These are phyloP conservation scores for Megalurothrips usitatus DNA, from an alignment of 2,888 invertebrate genomes.

Conservation along the genomic window DNA sequence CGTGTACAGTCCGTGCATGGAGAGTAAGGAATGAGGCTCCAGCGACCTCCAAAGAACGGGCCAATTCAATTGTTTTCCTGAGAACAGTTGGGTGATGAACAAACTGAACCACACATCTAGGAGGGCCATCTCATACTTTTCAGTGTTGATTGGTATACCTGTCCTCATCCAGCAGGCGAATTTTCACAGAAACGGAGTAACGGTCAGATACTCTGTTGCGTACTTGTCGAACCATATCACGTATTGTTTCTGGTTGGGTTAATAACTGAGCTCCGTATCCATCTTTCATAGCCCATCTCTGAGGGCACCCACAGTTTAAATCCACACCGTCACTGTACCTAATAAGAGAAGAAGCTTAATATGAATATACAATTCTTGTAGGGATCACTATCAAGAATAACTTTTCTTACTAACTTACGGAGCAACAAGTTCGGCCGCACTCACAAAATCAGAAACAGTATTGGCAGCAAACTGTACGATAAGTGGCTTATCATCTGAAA, in stretches of 20 bases:
- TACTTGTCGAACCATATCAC: conserved; percentile 73
- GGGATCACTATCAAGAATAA: neutral
- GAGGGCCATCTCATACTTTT: neutral
- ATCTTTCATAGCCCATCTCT: conserved; percentile 88
- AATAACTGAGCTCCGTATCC: conserved; percentile 84
- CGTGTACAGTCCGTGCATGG: conserved; percentile 84
- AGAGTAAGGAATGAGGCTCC: conserved; percentile 86
- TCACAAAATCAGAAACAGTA: conserved; percentile 72
- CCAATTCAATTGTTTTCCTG: conserved; percentile 71
- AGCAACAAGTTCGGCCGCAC: conserved; percentile 77
- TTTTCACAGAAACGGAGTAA: conserved; percentile 89
- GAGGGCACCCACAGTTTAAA: conserved; percentile 96
- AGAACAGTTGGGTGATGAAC: too few relatives aligned
- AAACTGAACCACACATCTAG: neutral
- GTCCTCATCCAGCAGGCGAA: conserved; percentile 70
- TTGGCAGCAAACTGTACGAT: conserved; percentile 95
- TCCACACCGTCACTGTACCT: conserved; percentile 88
- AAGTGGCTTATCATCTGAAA: conserved; percentile 70
- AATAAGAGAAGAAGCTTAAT: conserved; percentile 36
- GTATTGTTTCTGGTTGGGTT: conserved; percentile 74
- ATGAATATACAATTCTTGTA: conserved; percentile 13
- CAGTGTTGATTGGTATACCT: conserved; percentile 44
- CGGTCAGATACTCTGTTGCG: conserved; percentile 61
- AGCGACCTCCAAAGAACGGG: conserved; percentile 72
- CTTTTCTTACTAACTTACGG: conserved; percentile 52